These are phyloP conservation scores for Polydrusus pterygomalis DNA, from an alignment of 2,888 invertebrate genomes.

Conservation along the genomic window DNA sequence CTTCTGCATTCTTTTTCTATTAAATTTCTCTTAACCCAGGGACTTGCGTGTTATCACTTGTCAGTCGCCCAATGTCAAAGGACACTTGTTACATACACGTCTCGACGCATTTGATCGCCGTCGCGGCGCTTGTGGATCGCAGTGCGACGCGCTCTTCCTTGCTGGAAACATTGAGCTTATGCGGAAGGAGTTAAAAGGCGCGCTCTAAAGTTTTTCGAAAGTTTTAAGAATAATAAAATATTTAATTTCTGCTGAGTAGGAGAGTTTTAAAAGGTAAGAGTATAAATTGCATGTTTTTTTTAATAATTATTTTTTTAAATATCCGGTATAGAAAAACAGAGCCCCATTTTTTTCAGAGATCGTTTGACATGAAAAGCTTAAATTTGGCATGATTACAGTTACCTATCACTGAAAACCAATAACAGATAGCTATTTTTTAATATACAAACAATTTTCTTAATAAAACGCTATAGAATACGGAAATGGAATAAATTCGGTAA, in stretches of 20 bases:
- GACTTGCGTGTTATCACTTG: constrained; percentile 41
- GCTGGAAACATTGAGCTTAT: constrained; percentile 13
- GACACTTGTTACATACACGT: constrained; percentile 28
- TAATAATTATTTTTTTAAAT: too few species aligned
- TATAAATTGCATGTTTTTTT: background rate
- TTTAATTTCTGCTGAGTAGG: background rate
- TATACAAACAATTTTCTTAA: too few species aligned
- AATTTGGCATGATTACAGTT: too few species aligned
- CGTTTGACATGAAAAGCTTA: too few species aligned
- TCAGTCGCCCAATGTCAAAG: constrained; percentile 29
- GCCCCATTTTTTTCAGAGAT: too few species aligned
- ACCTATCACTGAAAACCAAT: too few species aligned
- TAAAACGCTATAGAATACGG: too few species aligned
- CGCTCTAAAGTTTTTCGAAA: constrained; percentile 34
- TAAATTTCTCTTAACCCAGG: background rate
- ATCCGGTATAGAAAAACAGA: too few species aligned
- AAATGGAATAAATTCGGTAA: too few species aligned
- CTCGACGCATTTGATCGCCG: constrained; percentile 13
- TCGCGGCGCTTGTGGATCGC: constrained; percentile 35
- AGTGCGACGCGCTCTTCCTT: constrained; percentile 49
- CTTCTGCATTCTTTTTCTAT: background rate
- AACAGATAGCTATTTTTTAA: too few species aligned
- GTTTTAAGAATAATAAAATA: background rate
- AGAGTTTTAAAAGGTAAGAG: constrained; percentile 14
- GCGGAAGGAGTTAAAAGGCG: constrained; percentile 7